A percentile compares a stretch with the other conserved stretches of the same genome.
phyloP scores from a whole-genome alignment of 2,888 invertebrate species.

The Halictus ligatus region DNA sequence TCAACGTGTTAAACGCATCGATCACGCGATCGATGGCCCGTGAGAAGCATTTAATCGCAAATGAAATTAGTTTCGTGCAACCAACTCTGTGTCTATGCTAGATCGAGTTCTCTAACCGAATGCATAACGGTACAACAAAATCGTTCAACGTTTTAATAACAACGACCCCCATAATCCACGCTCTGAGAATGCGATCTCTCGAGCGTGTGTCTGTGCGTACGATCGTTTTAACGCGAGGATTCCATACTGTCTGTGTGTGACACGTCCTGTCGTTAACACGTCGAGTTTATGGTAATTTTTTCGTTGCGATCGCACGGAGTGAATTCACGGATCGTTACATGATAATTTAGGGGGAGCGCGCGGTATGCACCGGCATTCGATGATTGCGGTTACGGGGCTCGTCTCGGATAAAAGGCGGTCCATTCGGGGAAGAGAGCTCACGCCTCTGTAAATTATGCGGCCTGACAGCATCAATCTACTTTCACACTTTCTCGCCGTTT shows the following conservation, averaged over 20 bases:
- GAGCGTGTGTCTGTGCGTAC: neutral
- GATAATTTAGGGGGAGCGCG: slow-evolving; percentile 53
- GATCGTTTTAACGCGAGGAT: slow-evolving; percentile 5
- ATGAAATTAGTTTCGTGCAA: neutral
- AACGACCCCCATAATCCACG: neutral
- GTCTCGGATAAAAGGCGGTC: slow-evolving; percentile 39
- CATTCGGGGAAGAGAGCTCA: slow-evolving; percentile 39
- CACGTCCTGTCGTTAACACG: slow-evolving; percentile 25
- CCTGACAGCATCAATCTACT: slow-evolving; percentile 62
- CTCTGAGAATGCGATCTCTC: neutral
- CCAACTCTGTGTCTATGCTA: neutral
- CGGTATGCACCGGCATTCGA: slow-evolving; percentile 35
- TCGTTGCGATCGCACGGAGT: slow-evolving; percentile 28
- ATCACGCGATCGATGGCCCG: no score
- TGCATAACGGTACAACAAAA: neutral
- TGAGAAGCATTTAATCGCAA: no score
- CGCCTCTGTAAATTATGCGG: slow-evolving; percentile 57
- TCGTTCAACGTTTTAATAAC: neutral
- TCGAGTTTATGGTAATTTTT: slow-evolving; percentile 25
- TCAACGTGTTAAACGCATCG: no score
- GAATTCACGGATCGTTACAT: slow-evolving; percentile 49
- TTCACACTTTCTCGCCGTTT: slow-evolving; percentile 60
- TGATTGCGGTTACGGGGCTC: slow-evolving; percentile 31
- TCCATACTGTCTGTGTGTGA: slow-evolving; percentile 1
- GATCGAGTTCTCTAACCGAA: neutral